Evolutionary conservation across 1,140 invertebrate species (phyloP), one percentile per base, ranked within the genome.

Genomic region (Leptinotarsa defecta): DNA sequence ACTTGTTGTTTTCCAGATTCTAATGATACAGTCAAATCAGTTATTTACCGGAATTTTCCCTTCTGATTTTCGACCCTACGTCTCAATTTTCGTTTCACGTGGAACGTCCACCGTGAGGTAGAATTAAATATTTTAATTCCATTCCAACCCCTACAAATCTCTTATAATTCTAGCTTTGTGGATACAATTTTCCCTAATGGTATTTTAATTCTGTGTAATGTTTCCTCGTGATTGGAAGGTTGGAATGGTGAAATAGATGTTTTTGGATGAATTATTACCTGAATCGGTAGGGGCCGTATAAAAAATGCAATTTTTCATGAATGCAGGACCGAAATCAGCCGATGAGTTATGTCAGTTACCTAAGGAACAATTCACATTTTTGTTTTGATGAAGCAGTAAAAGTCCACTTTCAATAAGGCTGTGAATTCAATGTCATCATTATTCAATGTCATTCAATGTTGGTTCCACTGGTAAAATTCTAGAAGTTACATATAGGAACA

Each of bases 51-150:
- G 8, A 43, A 3, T 34, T 67, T 67, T 20, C 22, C 64, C 15
- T 15, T 13, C n/a, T 15, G 15, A 67, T 22, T 67, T 67, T 67
- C 17, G 24, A n/a, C 24, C n/a, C 0, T 67, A 67, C 22, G 27
- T 67, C 64, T 67, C 64, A 67, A 67, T 67, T 34, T 34, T 15
- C 64, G 0, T 24, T 22, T 17, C 24, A 67, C 13, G 64, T 67
- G 64, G 15, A 57, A 15, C 52, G 52, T 57, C 52, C 4, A 57
- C 52, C 52, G n/a, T 22, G 22, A 67, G 17, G 20, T 67, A 15
- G 64, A n/a, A 22, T 67, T 24, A 67, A 67, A 67, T 67, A 67
- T 67, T 67, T 34, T 67, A 67, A 67, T 67, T 67, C 34, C 34
- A 67, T 34, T 67, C 64, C 24, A 19, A 67, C 64, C 13, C 64